Evolutionary conservation across 2,113 vertebrate genomes (phyloP), one percentile per base, ranked within the genome.

Genomic region (Hepsetus odoe): DNA sequence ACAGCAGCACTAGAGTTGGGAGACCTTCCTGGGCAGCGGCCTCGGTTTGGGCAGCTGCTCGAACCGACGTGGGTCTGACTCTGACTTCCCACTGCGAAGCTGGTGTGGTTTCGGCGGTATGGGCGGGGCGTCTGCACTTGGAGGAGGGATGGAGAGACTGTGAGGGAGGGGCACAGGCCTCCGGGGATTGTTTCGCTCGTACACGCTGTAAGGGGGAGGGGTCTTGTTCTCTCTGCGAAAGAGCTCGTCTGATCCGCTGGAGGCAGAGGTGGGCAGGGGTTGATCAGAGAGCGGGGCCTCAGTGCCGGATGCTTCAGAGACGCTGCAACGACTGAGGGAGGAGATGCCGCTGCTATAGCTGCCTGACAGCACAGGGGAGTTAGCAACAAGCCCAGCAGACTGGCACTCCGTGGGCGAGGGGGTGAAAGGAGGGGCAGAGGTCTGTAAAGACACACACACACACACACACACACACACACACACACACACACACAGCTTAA

Each of bases 261-360:
- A 95, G 84, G 87, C 85, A 0, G 95, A 88, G 88, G 89, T 92
- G 4, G 93, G 92, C 74, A 90, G 80, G 1, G 76, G 76, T 61
- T 91, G 92, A 67, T 97, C 96, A 0, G 83, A 89, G 5, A 87
- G 75, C 44, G 93, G 94, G 75, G 90, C 92, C 85, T 99, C 97
- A 0, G 95, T 96, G 87, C 95, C 96, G 0, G 96, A 99, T 0
- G 95, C 96, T 83, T 99, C 98, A 0, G 97, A 98, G 0, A 94
- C 95, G 80, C 97, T 99, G 81, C 98, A 98, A 74, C 98, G 95
- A 87, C 98, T 98, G 56, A 99, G 94, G 0, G 97, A 98, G 0
- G 98, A 99, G 88, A 99, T 98, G 77, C 98, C 96, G 0, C 97
- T 99, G 94, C 96, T 98, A 92, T 96, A 98, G 89, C 97, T 98